Evolutionary conservation across 2,797 vertebrate species (phyloP), one percentile per base, ranked within the genome.

Genomic region (Intellagama lesueurii): DNA sequence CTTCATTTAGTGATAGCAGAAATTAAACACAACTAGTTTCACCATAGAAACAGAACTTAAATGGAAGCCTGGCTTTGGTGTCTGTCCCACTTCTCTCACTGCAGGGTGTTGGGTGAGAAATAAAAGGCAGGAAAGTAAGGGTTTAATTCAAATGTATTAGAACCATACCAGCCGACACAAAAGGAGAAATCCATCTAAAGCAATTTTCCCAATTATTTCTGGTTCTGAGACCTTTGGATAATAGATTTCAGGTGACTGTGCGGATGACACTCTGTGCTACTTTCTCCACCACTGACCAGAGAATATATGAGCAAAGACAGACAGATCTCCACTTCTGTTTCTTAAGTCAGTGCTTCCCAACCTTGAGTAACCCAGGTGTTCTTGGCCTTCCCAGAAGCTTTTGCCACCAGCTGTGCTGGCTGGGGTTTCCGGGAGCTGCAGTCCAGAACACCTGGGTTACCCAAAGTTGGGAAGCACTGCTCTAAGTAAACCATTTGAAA

Each of bases 161-260:
- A 81, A 86, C 5, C 69, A 86, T 64, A 75, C 40, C 30, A 19
- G 28, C 28, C 22, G 49, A 64, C 35, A 88, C 12, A 86, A 89
- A 86, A 30, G 52, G 5, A 30, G 35, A 75, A 73, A 66, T 28
- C 4, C 17, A 72, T 52, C n/a, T 47, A 72, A 69, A 52, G 52
- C 32, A 49, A 76, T 86, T 81, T 22, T n/a, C 30, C 84, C 83
- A 81, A 76, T 89, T 86, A 89, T 52, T 81, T 76, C 72, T 85
- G 52, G 32, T 72, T 76, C 80, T 81, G 70, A 85, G 40, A n/a
- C 24, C 44, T 77, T 77, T 68, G 12, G 44, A 88, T 78, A 84
- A 69, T 4, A 83, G 81, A 19, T 12, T 28, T 83, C 17, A 79
- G 70, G 79, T 17, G 16, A 40, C 28, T 69, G 35, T 12, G 28